phyloP scores from a whole-genome alignment of 1,140 invertebrate species.

The Eueides isabella region DNA sequence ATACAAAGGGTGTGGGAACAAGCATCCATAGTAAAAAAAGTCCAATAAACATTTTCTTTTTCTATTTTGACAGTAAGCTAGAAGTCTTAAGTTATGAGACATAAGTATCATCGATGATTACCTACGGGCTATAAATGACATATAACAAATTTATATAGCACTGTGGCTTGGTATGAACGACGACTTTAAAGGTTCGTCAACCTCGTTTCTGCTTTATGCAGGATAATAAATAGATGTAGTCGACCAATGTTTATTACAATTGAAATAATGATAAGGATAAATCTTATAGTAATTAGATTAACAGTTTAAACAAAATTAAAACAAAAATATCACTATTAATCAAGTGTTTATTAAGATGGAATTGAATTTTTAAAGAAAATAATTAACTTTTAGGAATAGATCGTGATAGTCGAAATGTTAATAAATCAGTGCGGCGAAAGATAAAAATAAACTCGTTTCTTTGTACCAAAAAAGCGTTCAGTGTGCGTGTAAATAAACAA shows the following conservation, averaged over 20 bases:
- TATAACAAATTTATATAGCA: slow-evolving; percentile 70
- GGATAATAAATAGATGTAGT: slow-evolving; percentile 56
- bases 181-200: slow-evolving; percentile 62
- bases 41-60: slow-evolving; percentile 62
- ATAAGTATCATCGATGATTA: slow-evolving; percentile 58
- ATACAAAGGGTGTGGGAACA: slow-evolving; percentile 58
- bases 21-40: slow-evolving; percentile 60
- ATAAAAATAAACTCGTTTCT: slow-evolving; percentile 53
- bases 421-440: slow-evolving; percentile 54
- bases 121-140: slow-evolving; percentile 60
- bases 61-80: slow-evolving; percentile 64
- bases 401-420: slow-evolving; percentile 39
- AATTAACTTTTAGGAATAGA: slow-evolving; percentile 39
- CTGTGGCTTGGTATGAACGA: slow-evolving; percentile 58
- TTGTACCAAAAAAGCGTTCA: slow-evolving; percentile 42
- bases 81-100: slow-evolving; percentile 60
- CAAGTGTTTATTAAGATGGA: slow-evolving; percentile 22
- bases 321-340: slow-evolving; percentile 3
- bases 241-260: slow-evolving; percentile 57
- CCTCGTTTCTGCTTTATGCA: slow-evolving; percentile 64
- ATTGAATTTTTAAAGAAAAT: slow-evolving; percentile 22
- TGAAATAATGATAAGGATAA: slow-evolving; percentile 11
- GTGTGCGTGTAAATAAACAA: slow-evolving; percentile 63
- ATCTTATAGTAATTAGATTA: background rate
- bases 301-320: background rate